phyloP scores from a whole-genome alignment of 2,888 invertebrate species.

The Zygaena filipendulae region DNA sequence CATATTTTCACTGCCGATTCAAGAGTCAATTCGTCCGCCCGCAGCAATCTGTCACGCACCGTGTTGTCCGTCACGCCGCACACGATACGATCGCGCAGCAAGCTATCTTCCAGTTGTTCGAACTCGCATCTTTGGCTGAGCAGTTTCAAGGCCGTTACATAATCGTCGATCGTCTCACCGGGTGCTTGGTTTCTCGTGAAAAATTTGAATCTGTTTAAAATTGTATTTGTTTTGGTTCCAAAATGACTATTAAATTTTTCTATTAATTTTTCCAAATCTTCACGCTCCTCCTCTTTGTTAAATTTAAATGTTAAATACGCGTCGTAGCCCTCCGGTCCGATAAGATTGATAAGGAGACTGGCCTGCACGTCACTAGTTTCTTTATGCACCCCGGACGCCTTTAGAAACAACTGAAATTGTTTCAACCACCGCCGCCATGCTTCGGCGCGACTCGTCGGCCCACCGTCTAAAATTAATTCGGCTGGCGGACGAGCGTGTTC shows the following conservation, averaged over 20 bases:
- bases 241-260: constrained; percentile 10
- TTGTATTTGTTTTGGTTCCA: constrained; percentile 14
- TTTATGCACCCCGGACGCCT: no score
- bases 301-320: no score
- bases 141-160: constrained; percentile 4
- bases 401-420: constrained; percentile 1
- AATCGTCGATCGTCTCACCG: constrained; percentile 7
- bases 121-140: not conserved
- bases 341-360: no score
- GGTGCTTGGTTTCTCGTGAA: constrained; percentile 9
- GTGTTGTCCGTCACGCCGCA: constrained; percentile 1
- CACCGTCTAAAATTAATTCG: no score
- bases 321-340: no score
- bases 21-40: constrained; percentile 3
- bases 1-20: constrained; percentile 9
- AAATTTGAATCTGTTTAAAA: constrained; percentile 13
- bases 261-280: constrained; percentile 9
- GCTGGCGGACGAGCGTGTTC: no score
- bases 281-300: constrained; percentile 7
- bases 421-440: not conserved
- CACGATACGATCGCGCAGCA: constrained; percentile 4
- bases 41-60: constrained; percentile 5
- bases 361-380: no score
- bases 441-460: no score
- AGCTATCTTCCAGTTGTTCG: constrained; percentile 2